phyloP scores from a whole-genome alignment of 2,113 vertebrate genomes.

The Callorhinus ursinus region DNA sequence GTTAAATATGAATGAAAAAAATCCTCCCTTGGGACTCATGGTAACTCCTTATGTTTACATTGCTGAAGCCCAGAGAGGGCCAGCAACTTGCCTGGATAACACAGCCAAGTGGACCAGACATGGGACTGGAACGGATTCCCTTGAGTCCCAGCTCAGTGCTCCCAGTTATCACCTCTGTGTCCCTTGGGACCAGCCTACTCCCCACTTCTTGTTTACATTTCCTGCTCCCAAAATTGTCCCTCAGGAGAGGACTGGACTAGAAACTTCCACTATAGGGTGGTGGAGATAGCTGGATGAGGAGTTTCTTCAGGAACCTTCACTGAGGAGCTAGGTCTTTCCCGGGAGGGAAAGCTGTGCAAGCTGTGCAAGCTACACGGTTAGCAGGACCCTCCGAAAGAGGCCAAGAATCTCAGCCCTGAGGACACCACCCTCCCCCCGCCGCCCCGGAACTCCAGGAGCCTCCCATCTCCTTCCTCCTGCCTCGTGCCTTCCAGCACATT shows the following conservation, averaged over 20 bases:
- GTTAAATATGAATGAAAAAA: background rate
- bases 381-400: background rate
- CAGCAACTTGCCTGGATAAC: background rate
- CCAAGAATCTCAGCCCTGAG: background rate
- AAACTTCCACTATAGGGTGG: fast-evolving
- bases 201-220: background rate
- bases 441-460: background rate
- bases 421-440: background rate
- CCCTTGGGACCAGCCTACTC: fast-evolving
- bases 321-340: background rate
- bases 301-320: fast-evolving
- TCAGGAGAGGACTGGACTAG: background rate
- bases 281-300: background rate
- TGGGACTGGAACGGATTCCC: background rate
- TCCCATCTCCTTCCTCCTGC: background rate
- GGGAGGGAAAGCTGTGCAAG: no score
- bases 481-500: background rate
- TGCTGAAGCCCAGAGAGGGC: background rate
- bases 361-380: no score
- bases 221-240: background rate
- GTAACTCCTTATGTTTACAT: background rate
- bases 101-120: background rate
- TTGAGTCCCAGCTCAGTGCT: background rate
- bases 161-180: background rate
- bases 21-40: background rate